Evolutionary conservation across 2,888 invertebrate species (phyloP).

Genomic region (Charanyca ferruginea): DNA sequence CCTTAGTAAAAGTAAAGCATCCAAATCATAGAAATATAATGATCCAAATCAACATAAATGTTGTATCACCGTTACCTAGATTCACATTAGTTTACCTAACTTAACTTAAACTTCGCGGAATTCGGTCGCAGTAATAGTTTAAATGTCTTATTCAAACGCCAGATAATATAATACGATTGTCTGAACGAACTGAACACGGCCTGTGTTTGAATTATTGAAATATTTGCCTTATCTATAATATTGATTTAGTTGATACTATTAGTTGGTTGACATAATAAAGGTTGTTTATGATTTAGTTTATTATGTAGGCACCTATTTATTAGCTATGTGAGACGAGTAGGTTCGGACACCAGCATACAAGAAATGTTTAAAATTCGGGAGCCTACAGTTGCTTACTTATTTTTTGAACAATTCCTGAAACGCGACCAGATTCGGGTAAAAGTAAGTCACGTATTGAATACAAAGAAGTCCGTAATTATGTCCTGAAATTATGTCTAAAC

Average conservation of each 20-base stretch:
- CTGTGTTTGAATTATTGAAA: slow-evolving; percentile 28
- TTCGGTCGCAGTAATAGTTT: slow-evolving; percentile 22
- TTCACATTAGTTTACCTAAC: slow-evolving; percentile 4
- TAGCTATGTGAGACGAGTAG: background rate
- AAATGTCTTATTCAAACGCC: slow-evolving; percentile 48
- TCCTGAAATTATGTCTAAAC: background rate
- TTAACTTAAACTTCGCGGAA: slow-evolving; percentile 14
- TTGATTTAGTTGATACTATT: slow-evolving; percentile 30
- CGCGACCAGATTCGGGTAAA: too few species aligned
- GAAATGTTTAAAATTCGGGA: background rate
- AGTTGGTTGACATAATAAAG: slow-evolving; percentile 4
- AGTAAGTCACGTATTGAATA: too few species aligned
- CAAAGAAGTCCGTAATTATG: background rate
- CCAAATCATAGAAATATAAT: too few species aligned
- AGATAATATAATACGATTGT: slow-evolving; percentile 28
- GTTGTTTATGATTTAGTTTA: slow-evolving; percentile 5
- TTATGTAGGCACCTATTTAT: background rate
- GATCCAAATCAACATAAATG: background rate
- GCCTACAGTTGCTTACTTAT: too few species aligned
- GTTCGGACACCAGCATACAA: background rate
- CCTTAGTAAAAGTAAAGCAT: background rate
- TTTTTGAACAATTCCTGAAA: too few species aligned
- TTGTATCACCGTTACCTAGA: slow-evolving; percentile 18
- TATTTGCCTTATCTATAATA: slow-evolving; percentile 24
- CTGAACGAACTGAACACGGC: background rate